Evolutionary conservation across 2,888 invertebrate genomes (phyloP).

Genomic region (Calameuta pallipes): DNA sequence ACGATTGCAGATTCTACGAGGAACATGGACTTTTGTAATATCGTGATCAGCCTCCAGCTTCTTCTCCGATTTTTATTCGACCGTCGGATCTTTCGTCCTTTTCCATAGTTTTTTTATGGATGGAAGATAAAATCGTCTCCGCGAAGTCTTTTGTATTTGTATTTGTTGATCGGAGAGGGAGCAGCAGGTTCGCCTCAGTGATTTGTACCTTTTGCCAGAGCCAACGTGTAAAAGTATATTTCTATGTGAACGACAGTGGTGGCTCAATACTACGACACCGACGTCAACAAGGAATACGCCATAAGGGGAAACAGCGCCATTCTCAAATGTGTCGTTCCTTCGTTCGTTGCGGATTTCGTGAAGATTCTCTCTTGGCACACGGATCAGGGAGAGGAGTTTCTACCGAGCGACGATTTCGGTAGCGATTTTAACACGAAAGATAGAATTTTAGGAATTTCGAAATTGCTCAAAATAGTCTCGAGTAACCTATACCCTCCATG

Average conservation of each 20-base stretch:
- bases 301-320: slow-evolving; percentile 91
- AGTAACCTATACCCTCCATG: background rate
- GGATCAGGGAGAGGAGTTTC: slow-evolving; percentile 80
- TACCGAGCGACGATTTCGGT: slow-evolving; percentile 74
- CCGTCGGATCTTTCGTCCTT: no score
- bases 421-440: slow-evolving; percentile 36
- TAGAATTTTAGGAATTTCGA: background rate
- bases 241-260: slow-evolving; percentile 71
- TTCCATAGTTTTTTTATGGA: no score
- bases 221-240: slow-evolving; percentile 2
- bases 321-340: slow-evolving; percentile 90
- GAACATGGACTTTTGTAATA: no score
- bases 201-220: no score
- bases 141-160: no score
- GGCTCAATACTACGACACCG: slow-evolving; percentile 83
- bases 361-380: slow-evolving; percentile 89
- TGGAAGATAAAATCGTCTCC: no score
- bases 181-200: no score
- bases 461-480: background rate
- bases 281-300: slow-evolving; percentile 89
- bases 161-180: no score
- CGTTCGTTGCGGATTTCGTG: slow-evolving; percentile 93
- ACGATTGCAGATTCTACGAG: no score
- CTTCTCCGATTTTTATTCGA: no score
- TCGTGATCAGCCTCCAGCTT: no score